phyloP scores from a whole-genome alignment of 2,888 invertebrate genomes.

The Napeogenes sylphis region DNA sequence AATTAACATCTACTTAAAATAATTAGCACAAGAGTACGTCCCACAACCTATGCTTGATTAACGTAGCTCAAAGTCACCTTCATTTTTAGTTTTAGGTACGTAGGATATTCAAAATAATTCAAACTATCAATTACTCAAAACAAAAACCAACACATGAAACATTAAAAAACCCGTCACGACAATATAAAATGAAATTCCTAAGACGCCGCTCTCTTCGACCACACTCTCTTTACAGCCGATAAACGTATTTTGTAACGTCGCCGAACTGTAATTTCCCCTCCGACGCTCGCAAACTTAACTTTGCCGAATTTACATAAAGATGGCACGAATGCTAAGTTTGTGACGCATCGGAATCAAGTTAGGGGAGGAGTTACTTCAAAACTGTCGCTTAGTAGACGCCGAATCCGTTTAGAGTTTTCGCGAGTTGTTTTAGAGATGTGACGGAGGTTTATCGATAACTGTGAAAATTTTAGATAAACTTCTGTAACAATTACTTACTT shows the following conservation, averaged over 20 bases:
- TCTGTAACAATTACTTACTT: too few species aligned
- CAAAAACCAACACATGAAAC: slow-evolving; percentile 54
- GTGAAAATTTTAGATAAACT: not conserved
- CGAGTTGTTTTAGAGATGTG: slow-evolving; percentile 37
- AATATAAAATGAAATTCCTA: slow-evolving; percentile 54
- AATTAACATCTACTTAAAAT: too few species aligned
- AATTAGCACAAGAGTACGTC: too few species aligned
- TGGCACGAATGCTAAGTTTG: slow-evolving; percentile 56
- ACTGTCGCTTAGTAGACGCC: slow-evolving; percentile 75
- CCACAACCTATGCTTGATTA: too few species aligned
- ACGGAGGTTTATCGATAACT: slow-evolving; percentile 16
- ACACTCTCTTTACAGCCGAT: slow-evolving; percentile 36
- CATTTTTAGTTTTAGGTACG: too few species aligned
- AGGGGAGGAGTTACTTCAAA: slow-evolving; percentile 69
- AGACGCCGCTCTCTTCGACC: slow-evolving; percentile 38
- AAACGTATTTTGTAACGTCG: slow-evolving; percentile 24
- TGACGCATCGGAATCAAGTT: slow-evolving; percentile 72
- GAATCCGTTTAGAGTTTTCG: slow-evolving; percentile 73
- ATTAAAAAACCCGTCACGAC: slow-evolving; percentile 64
- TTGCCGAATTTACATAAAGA: slow-evolving; percentile 74
- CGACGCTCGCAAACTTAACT: slow-evolving; percentile 42
- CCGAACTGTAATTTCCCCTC: slow-evolving; percentile 26
- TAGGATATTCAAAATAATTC: slow-evolving; percentile 1
- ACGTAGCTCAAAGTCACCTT: too few species aligned
- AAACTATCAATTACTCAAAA: slow-evolving; percentile 32